phyloP scores from a whole-genome alignment of 2,797 vertebrate genomes.

The Euphonia xanthogaster region DNA sequence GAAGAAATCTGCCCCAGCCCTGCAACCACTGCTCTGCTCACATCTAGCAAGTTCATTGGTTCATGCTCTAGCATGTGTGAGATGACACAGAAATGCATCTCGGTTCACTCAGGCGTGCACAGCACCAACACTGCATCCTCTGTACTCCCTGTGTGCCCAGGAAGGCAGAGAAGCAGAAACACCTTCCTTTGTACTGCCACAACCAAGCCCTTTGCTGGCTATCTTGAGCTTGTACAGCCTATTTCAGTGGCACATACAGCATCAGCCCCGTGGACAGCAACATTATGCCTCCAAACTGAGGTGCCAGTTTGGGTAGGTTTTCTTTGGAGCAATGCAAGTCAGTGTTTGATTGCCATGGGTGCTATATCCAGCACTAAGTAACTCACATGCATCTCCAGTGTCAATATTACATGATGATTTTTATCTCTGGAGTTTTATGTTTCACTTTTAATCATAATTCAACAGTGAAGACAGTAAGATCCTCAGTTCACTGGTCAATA shows the following conservation, averaged over 20 bases:
- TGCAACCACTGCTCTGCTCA: not conserved
- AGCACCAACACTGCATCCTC: not conserved
- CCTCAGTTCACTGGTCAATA: not conserved
- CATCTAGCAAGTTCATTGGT: not conserved
- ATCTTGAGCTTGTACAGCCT: fast-evolving
- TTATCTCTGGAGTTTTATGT: not conserved
- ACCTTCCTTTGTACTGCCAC: not conserved
- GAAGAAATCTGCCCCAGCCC: not conserved
- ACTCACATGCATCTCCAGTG: not conserved
- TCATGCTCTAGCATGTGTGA: not conserved
- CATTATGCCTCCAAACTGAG: fast-evolving
- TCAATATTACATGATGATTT: not conserved
- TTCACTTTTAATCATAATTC: slow-evolving; percentile 35
- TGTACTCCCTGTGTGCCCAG: not conserved
- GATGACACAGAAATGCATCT: not conserved
- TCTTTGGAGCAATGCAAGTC: not conserved
- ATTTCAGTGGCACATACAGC: fast-evolving
- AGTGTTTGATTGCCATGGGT: not conserved
- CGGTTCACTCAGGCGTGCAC: not conserved
- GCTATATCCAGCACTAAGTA: not conserved
- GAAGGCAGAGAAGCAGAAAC: not conserved
- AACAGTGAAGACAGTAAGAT: not conserved
- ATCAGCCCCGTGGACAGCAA: not conserved
- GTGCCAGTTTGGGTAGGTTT: too few species aligned
- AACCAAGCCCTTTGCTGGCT: not conserved